These are phyloP conservation scores for Phylloscopus trochilus DNA, from an alignment of 2,113 vertebrate genomes.

Conservation along the genomic window DNA sequence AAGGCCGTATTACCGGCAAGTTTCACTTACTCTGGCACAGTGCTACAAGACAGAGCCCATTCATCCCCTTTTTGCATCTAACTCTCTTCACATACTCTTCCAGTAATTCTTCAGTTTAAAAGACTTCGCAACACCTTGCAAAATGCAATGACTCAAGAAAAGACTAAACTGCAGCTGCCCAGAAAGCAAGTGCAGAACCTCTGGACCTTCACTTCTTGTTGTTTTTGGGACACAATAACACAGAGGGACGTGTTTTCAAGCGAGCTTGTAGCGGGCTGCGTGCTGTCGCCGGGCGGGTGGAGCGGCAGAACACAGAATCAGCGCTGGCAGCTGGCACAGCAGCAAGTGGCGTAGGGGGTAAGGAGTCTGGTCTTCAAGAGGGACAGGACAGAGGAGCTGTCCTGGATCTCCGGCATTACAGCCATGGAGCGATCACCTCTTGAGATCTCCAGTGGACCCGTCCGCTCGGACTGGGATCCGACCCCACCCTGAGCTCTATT, in stretches of 20 bases:
- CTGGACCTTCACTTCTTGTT: neutral
- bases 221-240: neutral
- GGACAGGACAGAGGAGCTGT: neutral
- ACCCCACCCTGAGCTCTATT: neutral
- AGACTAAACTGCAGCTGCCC: neutral
- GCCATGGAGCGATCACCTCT: neutral
- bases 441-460: too few relatives aligned
- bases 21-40: neutral
- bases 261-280: fast-evolving
- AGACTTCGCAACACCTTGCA: neutral
- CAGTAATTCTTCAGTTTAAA: neutral
- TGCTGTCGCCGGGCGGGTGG: neutral
- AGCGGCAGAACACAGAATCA: neutral
- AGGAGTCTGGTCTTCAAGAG: neutral
- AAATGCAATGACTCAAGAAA: neutral
- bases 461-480: neutral
- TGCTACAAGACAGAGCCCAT: neutral
- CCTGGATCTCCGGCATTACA: neutral
- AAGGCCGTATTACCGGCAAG: neutral
- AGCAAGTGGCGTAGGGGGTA: too few relatives aligned
- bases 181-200: neutral
- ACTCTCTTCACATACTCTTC: neutral
- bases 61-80: neutral
- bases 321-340: neutral
- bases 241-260: neutral